Evolutionary conservation across 2,888 invertebrate species (phyloP), one percentile per base, ranked within the genome.

Genomic region (Temnothorax unifasciatus): DNA sequence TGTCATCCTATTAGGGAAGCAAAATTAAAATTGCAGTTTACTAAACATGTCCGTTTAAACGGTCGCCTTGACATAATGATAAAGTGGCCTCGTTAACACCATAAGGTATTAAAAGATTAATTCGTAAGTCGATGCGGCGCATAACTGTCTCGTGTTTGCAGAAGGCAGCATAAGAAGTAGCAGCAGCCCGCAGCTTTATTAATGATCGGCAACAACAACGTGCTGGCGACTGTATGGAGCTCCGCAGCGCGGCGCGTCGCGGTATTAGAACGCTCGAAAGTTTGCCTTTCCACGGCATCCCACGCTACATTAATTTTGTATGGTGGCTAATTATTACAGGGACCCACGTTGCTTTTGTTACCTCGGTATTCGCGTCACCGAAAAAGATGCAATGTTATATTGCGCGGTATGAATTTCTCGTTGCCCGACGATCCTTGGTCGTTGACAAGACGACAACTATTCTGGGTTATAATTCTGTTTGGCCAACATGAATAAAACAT

Each of bases 301-400:
- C 89, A 90, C 89, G 90, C 82, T 90, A 90, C 90, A 89, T 90
- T 90, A 90, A 90, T 89, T 90, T 86, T 86, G 71, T 84, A 90
- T 90, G 77, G 85, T 69, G 85, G 87, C 90, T 90, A 90, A 90
- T 90, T 90, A 87, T 87, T 90, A 84, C 85, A 83, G 69, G 84
- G 41, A 82, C 61, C 83, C n/a, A n/a, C 83, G 76, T 50, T 41
- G 63, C 89, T 85, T 86, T 89, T 89, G 86, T 88, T 85, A 68
- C 50, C 38, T 44, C 79, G 29, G 59, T 13, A 68, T 83, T 68
- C 69, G 79, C 79, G 41, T 13, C 59, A 50, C 59, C 47, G 68
- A 83, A 83, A 83, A 77, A 68, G 83, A 61, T 41, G 57, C 79
- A 29, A 69, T 44, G 44, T 69, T 79, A 44, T 71, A 69, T 79